These are phyloP conservation scores for Eubucco bourcierii DNA, from an alignment of 2,113 vertebrate genomes.

Conservation along the genomic window DNA sequence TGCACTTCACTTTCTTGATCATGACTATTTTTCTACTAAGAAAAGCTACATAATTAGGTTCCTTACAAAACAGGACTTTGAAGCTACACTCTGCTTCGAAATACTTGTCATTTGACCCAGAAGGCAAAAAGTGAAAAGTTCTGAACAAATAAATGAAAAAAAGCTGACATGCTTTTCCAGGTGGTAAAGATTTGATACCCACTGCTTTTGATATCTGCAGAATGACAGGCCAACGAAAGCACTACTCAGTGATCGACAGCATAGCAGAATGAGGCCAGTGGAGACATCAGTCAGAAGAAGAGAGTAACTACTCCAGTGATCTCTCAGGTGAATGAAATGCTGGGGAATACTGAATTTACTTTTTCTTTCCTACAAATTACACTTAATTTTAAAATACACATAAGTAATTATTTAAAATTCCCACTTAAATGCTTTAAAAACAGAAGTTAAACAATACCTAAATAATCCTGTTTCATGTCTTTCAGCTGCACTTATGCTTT, in stretches of 20 bases:
- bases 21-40: background rate
- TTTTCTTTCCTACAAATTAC: background rate
- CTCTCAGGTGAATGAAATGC: background rate
- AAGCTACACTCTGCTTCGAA: slow-evolving; percentile 40
- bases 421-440: background rate
- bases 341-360: background rate
- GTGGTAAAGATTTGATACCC: slow-evolving; percentile 1
- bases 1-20: slow-evolving; percentile 28
- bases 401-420: background rate
- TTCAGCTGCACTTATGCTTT: background rate
- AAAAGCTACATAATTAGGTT: background rate
- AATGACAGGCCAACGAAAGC: slow-evolving; percentile 6
- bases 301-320: background rate
- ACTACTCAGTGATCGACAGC: background rate
- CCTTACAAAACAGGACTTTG: slow-evolving; percentile 25
- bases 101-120: slow-evolving; percentile 52
- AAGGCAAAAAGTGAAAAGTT: slow-evolving; percentile 46
- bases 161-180: slow-evolving; percentile 11
- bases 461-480: background rate
- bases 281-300: background rate
- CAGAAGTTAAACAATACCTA: background rate
- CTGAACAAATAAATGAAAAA: slow-evolving; percentile 42
- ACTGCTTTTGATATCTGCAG: slow-evolving; percentile 34
- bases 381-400: background rate
- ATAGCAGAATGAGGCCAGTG: slow-evolving; percentile 18